A percentile compares a stretch with the other conserved stretches of the same genome.
These are phyloP conservation scores for Forpus xanthops DNA, from an alignment of 2,797 vertebrate species.

Conservation along the genomic window DNA sequence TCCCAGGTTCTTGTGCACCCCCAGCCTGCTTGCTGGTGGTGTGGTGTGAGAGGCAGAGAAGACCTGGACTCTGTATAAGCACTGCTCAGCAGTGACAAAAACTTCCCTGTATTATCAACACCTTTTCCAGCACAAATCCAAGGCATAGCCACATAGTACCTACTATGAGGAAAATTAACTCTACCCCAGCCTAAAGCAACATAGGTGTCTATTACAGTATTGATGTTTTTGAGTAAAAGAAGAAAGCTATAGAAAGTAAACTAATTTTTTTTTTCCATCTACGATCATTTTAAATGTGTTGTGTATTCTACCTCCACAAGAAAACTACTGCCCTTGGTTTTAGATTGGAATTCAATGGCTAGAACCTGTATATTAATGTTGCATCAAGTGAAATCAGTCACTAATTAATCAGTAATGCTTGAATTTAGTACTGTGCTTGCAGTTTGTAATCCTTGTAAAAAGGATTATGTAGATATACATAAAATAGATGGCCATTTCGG, in stretches of 20 bases:
- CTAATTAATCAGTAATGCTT: neutral
- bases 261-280: neutral
- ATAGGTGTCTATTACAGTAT: neutral
- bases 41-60: neutral
- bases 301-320: neutral
- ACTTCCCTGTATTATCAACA: neutral
- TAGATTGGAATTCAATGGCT: neutral
- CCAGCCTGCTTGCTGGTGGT: neutral
- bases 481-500: neutral
- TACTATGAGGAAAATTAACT: neutral
- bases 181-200: neutral
- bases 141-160: neutral
- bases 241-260: neutral
- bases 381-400: neutral
- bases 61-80: neutral
- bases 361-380: neutral
- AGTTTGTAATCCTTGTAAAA: neutral
- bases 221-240: neutral
- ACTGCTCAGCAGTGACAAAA: neutral
- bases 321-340: neutral
- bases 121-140: neutral
- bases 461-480: neutral
- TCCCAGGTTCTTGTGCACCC: neutral
- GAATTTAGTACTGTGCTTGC: neutral
- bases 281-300: neutral